Evolutionary conservation across 2,797 vertebrate species (phyloP).

Genomic region (Balearica regulorum): DNA sequence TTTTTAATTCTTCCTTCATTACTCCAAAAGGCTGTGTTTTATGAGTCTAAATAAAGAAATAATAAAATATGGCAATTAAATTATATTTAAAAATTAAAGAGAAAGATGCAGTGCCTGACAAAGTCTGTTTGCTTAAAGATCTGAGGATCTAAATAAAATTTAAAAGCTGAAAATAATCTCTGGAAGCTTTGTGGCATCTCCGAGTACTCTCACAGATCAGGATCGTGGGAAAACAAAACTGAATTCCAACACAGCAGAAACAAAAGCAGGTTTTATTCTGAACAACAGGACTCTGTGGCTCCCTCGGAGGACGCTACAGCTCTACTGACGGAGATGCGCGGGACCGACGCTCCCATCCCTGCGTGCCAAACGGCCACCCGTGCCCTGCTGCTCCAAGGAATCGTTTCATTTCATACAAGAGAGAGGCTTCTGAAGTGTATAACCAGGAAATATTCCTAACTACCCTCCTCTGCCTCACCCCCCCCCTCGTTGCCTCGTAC

Average conservation of each 20-base stretch:
- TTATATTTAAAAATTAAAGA: not conserved
- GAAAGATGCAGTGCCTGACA: not conserved
- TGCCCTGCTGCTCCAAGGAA: too few species aligned
- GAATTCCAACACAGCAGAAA: not conserved
- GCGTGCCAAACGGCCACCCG: rapidly evolving
- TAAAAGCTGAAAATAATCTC: not conserved
- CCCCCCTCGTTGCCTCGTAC: too few species aligned
- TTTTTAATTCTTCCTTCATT: not conserved
- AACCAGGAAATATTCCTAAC: not conserved
- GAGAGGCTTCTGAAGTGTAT: not conserved
- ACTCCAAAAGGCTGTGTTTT: not conserved
- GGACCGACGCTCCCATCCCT: rapidly evolving
- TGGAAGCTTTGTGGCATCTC: not conserved
- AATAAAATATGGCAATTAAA: not conserved
- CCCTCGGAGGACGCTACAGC: rapidly evolving
- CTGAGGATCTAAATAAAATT: not conserved
- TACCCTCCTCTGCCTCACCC: not conserved
- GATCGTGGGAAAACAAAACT: not conserved
- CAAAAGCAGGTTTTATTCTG: not conserved
- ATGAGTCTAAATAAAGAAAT: not conserved
- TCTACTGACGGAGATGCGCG: not conserved
- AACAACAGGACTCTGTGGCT: too few species aligned
- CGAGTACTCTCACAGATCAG: not conserved
- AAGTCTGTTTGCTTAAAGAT: not conserved
- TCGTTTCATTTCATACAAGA: rapidly evolving